Evolutionary conservation across 2,797 vertebrate genomes (phyloP), one percentile per base, ranked within the genome.

Genomic region (Sebastes paucispinis): DNA sequence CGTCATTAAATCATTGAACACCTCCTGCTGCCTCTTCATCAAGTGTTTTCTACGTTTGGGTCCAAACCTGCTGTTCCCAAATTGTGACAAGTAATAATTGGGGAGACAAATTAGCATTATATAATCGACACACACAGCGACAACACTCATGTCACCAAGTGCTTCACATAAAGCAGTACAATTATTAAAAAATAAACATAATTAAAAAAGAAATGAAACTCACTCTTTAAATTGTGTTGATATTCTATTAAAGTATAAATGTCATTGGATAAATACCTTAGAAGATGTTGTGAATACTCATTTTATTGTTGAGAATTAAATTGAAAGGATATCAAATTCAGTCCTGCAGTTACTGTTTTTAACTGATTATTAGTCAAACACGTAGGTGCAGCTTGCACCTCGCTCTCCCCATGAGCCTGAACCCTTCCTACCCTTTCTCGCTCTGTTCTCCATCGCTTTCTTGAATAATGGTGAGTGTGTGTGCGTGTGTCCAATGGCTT

Each of bases 401-500:
- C 6, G 0, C 20, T 24, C 6, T 32, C 16, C 10, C 16, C 7
- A 5, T 55, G 58, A 79, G 36, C 50, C 73, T 68, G 58, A 29
- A 32, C 3, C 36, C 50, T 3, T 36, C 63, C 63, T 18, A 13
- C 50, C 14, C 64, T 27, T 43, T 29, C 6, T 20, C 54, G 2
- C 6, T 54, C 16, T 4, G 2, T 24, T 22, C 54, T 77, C 22
- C 68, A 27, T 60, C 25, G 13, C 13, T 68, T 29, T 50, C 22
- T 69, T 69, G 43, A 85, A 43, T 68, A 31, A 82, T 70, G 72
- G 3, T 31, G 66, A 20, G 55, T 24, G 50, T 65, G 47, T 64
- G 50, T 34, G 11, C 18, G 65, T 66, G 31, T 67, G 66, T 69
- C 20, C 20, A 34, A 50, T n/a, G 12, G 18, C 43, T 72, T 10